These are phyloP conservation scores for Mesochorus sp. DNA, from an alignment of 2,888 invertebrate genomes.

Conservation along the genomic window DNA sequence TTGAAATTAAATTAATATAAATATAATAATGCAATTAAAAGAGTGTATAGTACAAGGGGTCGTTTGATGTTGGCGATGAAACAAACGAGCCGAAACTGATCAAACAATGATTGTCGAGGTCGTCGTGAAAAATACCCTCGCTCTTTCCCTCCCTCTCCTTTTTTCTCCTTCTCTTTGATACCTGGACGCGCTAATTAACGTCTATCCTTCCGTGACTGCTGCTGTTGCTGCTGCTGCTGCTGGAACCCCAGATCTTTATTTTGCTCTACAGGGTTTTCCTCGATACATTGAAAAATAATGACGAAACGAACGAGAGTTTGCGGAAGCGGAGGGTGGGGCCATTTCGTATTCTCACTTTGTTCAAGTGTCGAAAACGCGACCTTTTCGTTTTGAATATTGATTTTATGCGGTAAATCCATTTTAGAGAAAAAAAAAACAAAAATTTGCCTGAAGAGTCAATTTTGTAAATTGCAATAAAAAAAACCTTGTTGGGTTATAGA, in stretches of 20 bases:
- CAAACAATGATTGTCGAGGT: conserved; percentile 39
- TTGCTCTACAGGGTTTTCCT: conserved; percentile 29
- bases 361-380: conserved; percentile 50
- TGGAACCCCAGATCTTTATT: conserved; percentile 40
- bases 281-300: conserved; percentile 22
- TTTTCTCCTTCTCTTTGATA: conserved; percentile 35
- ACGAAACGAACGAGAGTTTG: conserved; percentile 11
- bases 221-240: conserved; percentile 39
- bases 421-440: too few relatives aligned
- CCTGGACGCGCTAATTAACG: conserved; percentile 59
- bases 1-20: conserved; percentile 22
- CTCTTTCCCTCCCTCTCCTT: conserved; percentile 15
- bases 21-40: conserved; percentile 41
- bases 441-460: too few relatives aligned
- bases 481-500: too few relatives aligned
- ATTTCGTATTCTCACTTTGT: conserved; percentile 37
- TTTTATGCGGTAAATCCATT: neutral
- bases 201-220: conserved; percentile 52
- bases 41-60: conserved; percentile 10
- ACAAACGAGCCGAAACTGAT: conserved; percentile 48
- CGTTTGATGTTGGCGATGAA: conserved; percentile 53
- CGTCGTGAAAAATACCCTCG: conserved; percentile 10
- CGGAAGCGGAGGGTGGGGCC: neutral
- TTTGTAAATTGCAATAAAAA: neutral
- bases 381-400: conserved; percentile 10